Evolutionary conservation across 1,140 invertebrate genomes (phyloP), one percentile per base, ranked within the genome.

Genomic region (Leptopilina clavipes): DNA sequence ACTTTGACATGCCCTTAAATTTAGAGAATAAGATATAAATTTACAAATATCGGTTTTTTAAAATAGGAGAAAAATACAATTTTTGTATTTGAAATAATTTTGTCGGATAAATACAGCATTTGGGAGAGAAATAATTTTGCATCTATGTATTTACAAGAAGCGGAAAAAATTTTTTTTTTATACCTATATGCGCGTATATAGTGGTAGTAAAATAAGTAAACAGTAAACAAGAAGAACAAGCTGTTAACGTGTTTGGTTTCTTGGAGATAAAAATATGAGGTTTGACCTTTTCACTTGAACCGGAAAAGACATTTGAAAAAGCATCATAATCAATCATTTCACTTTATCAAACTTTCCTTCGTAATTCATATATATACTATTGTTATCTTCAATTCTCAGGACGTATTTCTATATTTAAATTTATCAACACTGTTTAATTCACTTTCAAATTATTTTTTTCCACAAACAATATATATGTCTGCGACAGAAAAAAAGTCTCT

Each of bases 271-370:
- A 65, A 31, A 65, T 40, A 40, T 31, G 25, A 65, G n/a, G 25
- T 65, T 31, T 65, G 59, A 65, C 25, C 59, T 31, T 31, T n/a
- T 65, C 25, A 22, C 12, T 31, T 65, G 59, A 65, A 65, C 59
- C 59, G 59, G 59, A 65, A 65, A 65, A 65, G 59, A 65, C 25
- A 65, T 59, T 59, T 65, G 48, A 52, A 65, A 65, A 37, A 65
- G 12, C 59, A 65, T 19, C 25, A 31, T 65, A 65, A 65, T 65
- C 59, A 65, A 65, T 65, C 59, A 65, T 65, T 65, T 31, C 25
- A 65, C 25, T 65, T 65, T 65, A 65, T 65, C 59, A 65, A 31
- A 37, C 59, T 11, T 65, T 65, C 25, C 59, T 52, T 17, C n/a
- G n/a, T 40, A 52, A 52, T 52, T 52, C 17, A 52, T 52, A n/a